These are phyloP conservation scores for Xanthostigma xanthostigma DNA, from an alignment of 2,888 invertebrate species.

Conservation along the genomic window DNA sequence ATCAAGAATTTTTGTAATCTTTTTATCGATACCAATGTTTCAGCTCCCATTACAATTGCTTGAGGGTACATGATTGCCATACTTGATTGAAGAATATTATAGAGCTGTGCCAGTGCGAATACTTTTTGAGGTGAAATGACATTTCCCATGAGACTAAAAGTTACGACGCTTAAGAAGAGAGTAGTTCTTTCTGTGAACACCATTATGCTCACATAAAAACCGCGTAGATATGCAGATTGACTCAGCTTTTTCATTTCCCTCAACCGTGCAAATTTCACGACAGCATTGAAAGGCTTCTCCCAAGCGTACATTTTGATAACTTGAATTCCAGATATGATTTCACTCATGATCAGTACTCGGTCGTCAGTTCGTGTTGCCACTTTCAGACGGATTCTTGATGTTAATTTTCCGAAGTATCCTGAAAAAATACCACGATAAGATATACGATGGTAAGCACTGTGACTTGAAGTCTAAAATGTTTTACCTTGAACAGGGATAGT, in stretches of 20 bases:
- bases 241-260: slow-evolving; percentile 15
- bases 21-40: slow-evolving; percentile 36
- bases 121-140: slow-evolving; percentile 35
- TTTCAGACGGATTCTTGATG: slow-evolving; percentile 50
- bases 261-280: slow-evolving; percentile 39
- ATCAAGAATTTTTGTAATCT: slow-evolving; percentile 40
- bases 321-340: slow-evolving; percentile 85
- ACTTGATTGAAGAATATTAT: slow-evolving; percentile 32
- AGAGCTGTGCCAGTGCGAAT: slow-evolving; percentile 33
- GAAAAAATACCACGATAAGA: slow-evolving; percentile 9
- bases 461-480: slow-evolving; percentile 22
- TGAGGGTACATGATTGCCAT: slow-evolving; percentile 44
- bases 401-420: slow-evolving; percentile 49
- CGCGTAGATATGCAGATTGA: slow-evolving; percentile 41
- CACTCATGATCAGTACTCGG: slow-evolving; percentile 85
- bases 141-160: slow-evolving; percentile 53
- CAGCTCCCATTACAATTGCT: slow-evolving; percentile 40
- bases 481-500: slow-evolving; percentile 73
- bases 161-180: slow-evolving; percentile 58
- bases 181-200: slow-evolving; percentile 72
- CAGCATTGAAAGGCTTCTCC: slow-evolving; percentile 52
- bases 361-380: slow-evolving; percentile 80
- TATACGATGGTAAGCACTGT: background rate
- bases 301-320: slow-evolving; percentile 67
- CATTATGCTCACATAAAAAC: slow-evolving; percentile 51